A percentile compares a stretch with the other conserved stretches of the same genome.
Conservation (phyloP, 2,888 invertebrate species). For the Brenthis hecate region DNA sequence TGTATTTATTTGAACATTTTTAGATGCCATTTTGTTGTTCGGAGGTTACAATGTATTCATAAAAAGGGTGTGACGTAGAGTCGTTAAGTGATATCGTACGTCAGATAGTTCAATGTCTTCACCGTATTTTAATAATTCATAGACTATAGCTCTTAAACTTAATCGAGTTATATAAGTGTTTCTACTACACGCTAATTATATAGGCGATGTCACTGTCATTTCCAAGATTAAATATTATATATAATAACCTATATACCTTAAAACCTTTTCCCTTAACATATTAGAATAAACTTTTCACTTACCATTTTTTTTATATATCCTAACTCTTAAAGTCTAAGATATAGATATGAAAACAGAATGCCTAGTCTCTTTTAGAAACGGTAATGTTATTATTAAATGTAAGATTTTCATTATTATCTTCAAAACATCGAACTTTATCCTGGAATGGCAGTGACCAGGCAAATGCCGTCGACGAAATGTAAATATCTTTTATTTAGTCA, state of each 20-base stretch:
- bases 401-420: neutral
- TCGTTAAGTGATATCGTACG: conserved; percentile 67
- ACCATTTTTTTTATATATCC: neutral
- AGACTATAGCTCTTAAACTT: conserved; percentile 59
- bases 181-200: conserved; percentile 34
- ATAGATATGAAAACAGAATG: too few relatives aligned
- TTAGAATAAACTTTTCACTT: neutral
- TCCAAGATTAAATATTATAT: conserved; percentile 38
- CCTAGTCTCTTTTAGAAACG: too few relatives aligned
- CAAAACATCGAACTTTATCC: neutral
- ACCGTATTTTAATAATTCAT: conserved; percentile 75
- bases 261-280: too few relatives aligned
- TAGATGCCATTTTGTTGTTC: conserved; percentile 9
- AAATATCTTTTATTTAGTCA: conserved; percentile 63
- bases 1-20: too few relatives aligned
- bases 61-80: conserved; percentile 47
- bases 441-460: conserved; percentile 32
- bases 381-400: too few relatives aligned
- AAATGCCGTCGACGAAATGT: conserved; percentile 37
- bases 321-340: too few relatives aligned
- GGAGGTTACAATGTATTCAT: conserved; percentile 11
- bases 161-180: conserved; percentile 44
- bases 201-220: conserved; percentile 46
- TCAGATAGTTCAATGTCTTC: conserved; percentile 75
- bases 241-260: too few relatives aligned